Percentiles rank a stretch among this genome's conserved stretches.
phyloP scores from a whole-genome alignment of 2,113 vertebrate species.

The Quiscalus mexicanus region DNA sequence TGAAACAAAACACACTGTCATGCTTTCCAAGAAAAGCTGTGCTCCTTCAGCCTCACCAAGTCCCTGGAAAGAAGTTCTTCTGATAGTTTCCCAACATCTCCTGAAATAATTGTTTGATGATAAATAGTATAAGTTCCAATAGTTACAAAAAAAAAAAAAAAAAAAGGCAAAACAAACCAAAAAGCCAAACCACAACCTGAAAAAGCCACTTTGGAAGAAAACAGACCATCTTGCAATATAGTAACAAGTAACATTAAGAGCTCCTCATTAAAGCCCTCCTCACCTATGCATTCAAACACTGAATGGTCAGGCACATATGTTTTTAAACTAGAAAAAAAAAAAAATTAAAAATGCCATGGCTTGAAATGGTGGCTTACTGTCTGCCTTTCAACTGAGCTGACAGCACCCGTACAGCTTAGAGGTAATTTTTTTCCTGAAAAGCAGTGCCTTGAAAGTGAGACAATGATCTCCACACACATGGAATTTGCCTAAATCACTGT shows the following conservation, averaged over 20 bases:
- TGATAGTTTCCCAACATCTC: not conserved
- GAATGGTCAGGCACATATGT: accelerated
- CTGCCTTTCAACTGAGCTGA: not conserved
- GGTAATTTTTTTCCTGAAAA: not conserved
- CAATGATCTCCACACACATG: not conserved
- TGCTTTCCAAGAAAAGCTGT: not conserved
- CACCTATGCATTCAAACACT: not conserved
- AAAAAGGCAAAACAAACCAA: not conserved
- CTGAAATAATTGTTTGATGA: not conserved
- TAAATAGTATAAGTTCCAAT: not conserved
- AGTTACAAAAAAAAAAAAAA: not conserved
- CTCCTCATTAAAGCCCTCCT: not conserved
- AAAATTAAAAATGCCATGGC: not conserved
- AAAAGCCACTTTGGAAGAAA: not conserved
- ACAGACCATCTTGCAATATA: not conserved
- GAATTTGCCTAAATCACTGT: not conserved
- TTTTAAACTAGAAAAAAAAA: not conserved
- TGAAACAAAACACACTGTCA: not conserved
- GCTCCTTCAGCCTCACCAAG: not conserved
- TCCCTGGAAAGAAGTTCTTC: not conserved
- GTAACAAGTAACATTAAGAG: not conserved
- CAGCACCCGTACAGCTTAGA: not conserved
- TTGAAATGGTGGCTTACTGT: not conserved
- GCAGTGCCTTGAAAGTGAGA: not conserved
- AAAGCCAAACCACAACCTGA: not conserved